phyloP scores from a whole-genome alignment of 2,113 vertebrate genomes.

The Marmota monax region DNA sequence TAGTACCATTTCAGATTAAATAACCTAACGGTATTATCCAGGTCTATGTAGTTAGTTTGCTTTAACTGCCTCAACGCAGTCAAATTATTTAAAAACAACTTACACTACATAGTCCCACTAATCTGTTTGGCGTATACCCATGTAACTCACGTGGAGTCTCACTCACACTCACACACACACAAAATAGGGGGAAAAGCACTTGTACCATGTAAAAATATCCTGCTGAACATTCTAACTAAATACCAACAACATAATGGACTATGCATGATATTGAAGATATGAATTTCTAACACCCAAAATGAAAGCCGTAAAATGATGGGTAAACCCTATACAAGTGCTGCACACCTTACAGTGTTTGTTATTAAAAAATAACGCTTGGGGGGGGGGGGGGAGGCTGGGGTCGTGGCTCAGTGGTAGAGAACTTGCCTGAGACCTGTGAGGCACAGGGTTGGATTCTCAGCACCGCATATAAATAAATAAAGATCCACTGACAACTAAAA shows the following conservation, averaged over 20 bases:
- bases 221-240: slow-evolving; percentile 43
- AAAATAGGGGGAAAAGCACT: background rate
- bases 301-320: background rate
- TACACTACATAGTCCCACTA: background rate
- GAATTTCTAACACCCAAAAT: background rate
- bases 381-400: no score
- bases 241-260: slow-evolving; percentile 37
- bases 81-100: slow-evolving; percentile 52
- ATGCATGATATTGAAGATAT: background rate
- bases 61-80: slow-evolving; percentile 43
- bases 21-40: background rate
- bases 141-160: background rate
- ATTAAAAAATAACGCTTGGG: no score
- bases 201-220: slow-evolving; percentile 1
- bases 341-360: background rate
- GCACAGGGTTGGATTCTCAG: no score
- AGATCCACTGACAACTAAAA: no score
- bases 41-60: background rate
- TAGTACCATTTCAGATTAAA: slow-evolving; percentile 56
- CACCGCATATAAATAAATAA: no score
- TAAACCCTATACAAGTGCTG: background rate
- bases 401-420: no score
- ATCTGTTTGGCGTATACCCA: background rate
- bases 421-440: no score
- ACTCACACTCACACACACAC: background rate